Base-by-base conservation (phyloP, 2,113 vertebrate species). In the Colaptes auratus region DNA sequence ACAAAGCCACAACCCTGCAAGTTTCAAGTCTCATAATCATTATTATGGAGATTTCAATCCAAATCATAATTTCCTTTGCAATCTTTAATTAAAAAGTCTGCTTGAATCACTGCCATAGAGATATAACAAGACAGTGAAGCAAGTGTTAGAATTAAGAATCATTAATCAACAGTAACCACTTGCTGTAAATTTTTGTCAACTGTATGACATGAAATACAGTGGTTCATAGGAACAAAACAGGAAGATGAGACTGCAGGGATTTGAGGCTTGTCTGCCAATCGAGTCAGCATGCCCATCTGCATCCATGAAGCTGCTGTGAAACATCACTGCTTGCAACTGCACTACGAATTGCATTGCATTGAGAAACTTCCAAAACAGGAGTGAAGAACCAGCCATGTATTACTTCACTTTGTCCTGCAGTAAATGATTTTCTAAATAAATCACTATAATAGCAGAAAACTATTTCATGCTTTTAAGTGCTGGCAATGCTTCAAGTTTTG, bases 321-420 rank as follows among this genome's bases (percentile, higher is more conserved):
- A 53, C 5, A 12, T 10, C 27, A 21, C 53, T 52, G 36, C 35
- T 44, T 82, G 16, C n/a, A 65, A 2, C 21, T 25, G 48, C 78
- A 28, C 39, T 12, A 70, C 64, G 82, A 72, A 66, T 1, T 39
- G 85, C 18, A 39, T 3, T 3, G 33, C 4, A 3, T 1, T 1
- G 9, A 78, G 69, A 28, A 9, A 1, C 7, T 60, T 74, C 23
- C 60, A 79, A 35, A 42, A 19, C 9, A 12, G 16, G 20, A 5
- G 6, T 53, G 65, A 36, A 31, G 2, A 3, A 35, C 3, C 23
- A 31, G 19, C 7, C 18, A 23, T 1, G 0, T 5, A 16, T 8
- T 24, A 2, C 36, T 35, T 20, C 0, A 0, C 6, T 19, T 53
- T 36, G n/a, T 39, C 64, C 35, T 28, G 30, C 63, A 88, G 39